Evolutionary conservation across 2,797 vertebrate species (phyloP).

Genomic region (Chaetophractus vellerosus): DNA sequence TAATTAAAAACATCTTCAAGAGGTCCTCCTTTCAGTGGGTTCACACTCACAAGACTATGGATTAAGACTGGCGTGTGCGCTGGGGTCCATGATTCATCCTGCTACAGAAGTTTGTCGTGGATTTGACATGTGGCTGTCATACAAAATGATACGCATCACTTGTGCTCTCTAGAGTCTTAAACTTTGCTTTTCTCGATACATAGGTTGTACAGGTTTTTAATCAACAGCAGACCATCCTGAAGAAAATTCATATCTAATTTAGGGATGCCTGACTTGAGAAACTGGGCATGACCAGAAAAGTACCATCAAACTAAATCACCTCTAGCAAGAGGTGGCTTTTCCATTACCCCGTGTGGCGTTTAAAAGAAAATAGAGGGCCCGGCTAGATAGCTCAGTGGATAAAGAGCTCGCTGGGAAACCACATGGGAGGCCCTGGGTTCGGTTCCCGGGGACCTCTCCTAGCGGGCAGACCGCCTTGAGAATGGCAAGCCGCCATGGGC

Average conservation of each 20-base stretch:
- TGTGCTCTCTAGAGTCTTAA: background rate
- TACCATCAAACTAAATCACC: background rate
- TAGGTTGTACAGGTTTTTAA: background rate
- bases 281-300: background rate
- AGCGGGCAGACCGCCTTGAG: too few species aligned
- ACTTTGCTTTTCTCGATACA: background rate
- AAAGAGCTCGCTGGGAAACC: too few species aligned
- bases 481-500: too few species aligned
- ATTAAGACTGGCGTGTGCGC: too few species aligned
- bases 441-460: too few species aligned
- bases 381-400: too few species aligned
- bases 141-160: background rate
- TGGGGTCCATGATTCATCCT: too few species aligned
- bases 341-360: background rate
- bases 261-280: background rate
- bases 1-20: too few species aligned
- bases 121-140: slow-evolving; percentile 33
- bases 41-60: too few species aligned
- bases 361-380: background rate
- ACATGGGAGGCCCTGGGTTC: too few species aligned
- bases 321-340: background rate
- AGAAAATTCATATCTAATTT: background rate
- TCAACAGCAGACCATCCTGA: background rate
- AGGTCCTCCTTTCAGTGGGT: too few species aligned
- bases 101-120: background rate